Percentiles rank a stretch among this genome's conserved stretches.
These are phyloP conservation scores for Candidula unifasciata DNA, from an alignment of 2,888 invertebrate genomes.

Conservation along the genomic window DNA sequence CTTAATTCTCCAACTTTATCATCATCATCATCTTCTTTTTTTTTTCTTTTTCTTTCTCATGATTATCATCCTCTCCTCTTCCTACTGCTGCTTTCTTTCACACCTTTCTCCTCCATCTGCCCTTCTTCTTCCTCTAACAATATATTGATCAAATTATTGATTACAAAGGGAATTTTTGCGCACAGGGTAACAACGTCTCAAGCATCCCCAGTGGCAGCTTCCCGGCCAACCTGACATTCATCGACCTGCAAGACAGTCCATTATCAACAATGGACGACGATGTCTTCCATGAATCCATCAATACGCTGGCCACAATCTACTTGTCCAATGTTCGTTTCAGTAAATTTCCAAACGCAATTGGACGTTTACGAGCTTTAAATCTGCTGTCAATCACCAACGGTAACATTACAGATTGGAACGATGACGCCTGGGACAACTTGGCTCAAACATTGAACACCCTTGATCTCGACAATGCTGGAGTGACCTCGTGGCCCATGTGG, in stretches of 20 bases:
- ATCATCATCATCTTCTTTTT: no score
- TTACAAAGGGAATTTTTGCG: no score
- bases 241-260: background rate
- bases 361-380: background rate
- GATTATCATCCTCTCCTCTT: no score
- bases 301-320: background rate
- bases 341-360: slow-evolving; percentile 13
- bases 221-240: background rate
- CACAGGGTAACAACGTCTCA: background rate
- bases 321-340: background rate
- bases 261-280: background rate
- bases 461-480: background rate
- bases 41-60: no score
- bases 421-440: background rate
- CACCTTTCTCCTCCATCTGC: no score
- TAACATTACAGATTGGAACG: slow-evolving; percentile 22
- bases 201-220: background rate
- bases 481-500: slow-evolving; percentile 12
- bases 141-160: no score
- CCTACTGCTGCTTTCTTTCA: no score
- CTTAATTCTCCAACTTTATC: no score
- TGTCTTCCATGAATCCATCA: background rate
- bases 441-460: background rate
- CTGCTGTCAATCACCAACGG: background rate
- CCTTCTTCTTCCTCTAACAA: no score